Evolutionary conservation across 1,140 invertebrate species (phyloP).

Genomic region (Drosophila asahinai): DNA sequence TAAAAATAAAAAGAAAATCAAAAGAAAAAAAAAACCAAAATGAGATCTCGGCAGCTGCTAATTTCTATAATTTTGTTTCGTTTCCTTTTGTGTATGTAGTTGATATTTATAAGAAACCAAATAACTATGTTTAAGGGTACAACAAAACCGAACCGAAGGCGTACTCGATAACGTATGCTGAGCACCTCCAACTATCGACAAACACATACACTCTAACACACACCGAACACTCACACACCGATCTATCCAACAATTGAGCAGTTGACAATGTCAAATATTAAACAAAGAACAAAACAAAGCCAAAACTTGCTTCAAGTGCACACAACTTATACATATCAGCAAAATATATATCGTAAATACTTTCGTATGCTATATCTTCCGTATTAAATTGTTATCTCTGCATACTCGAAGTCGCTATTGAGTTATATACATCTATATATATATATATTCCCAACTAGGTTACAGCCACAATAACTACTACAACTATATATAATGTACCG

Average conservation of each 20-base stretch:
- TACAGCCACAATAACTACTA: slow-evolving; percentile 59
- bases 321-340: slow-evolving; percentile 42
- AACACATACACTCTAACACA: slow-evolving; percentile 36
- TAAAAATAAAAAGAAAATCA: slow-evolving; percentile 86
- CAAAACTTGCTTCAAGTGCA: slow-evolving; percentile 71
- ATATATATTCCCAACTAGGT: slow-evolving; percentile 60
- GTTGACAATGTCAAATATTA: slow-evolving; percentile 50
- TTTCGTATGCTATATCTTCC: slow-evolving; percentile 58
- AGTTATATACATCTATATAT: slow-evolving; percentile 17
- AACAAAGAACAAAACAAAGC: slow-evolving; percentile 16
- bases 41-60: slow-evolving; percentile 54
- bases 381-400: slow-evolving; percentile 50
- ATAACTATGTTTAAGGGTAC: slow-evolving; percentile 60
- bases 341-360: slow-evolving; percentile 55
- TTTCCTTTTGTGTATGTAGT: slow-evolving; percentile 72
- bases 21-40: slow-evolving; percentile 55
- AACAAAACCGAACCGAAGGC: slow-evolving; percentile 55
- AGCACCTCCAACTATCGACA: slow-evolving; percentile 70
- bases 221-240: slow-evolving; percentile 39
- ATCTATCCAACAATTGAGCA: slow-evolving; percentile 57
- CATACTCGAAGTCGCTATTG: slow-evolving; percentile 64
- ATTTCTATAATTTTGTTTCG: slow-evolving; percentile 52
- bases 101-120: slow-evolving; percentile 46
- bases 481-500: slow-evolving; percentile 58
- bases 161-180: slow-evolving; percentile 48